A percentile compares a stretch with the other conserved stretches of the same genome.
Conservation (phyloP, 2,113 vertebrate species). For the Boleophthalmus pectinirostris region DNA sequence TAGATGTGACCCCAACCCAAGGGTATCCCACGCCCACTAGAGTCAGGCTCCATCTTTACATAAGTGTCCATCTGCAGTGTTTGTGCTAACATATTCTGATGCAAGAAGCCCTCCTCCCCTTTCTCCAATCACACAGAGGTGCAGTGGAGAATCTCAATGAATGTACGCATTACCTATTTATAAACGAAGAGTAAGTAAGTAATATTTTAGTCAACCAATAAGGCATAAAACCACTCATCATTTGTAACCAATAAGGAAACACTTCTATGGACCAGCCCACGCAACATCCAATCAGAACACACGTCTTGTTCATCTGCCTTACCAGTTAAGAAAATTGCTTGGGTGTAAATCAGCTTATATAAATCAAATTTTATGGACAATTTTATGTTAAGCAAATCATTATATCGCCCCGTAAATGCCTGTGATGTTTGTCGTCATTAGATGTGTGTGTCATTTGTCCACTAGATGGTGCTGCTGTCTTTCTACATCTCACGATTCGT, state of each 20-base stretch:
- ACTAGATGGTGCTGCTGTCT: slow-evolving; percentile 39
- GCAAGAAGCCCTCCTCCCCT: not conserved
- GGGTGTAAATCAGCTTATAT: not conserved
- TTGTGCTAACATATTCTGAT: not conserved
- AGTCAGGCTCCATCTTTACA: not conserved
- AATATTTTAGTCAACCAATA: not conserved
- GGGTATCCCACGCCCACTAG: not conserved
- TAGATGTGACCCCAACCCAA: not conserved
- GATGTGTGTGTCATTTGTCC: slow-evolving; percentile 17
- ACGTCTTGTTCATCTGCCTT: not conserved
- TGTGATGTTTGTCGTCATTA: not conserved
- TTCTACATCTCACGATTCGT: not conserved
- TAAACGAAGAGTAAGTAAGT: not conserved
- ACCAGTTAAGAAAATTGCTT: not conserved
- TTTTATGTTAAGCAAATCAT: not conserved
- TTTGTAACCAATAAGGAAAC: slow-evolving; percentile 28
- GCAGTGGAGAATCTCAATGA: not conserved
- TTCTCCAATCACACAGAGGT: not conserved
- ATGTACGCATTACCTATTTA: not conserved
- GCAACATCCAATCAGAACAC: slow-evolving; percentile 32
- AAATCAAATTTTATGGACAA: not conserved
- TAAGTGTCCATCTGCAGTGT: not conserved
- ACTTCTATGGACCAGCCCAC: slow-evolving; percentile 25
- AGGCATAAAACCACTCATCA: not conserved
- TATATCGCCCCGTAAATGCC: not conserved